phyloP scores from a whole-genome alignment of 2,888 invertebrate genomes.

The Dorcus parallelipipedus region DNA sequence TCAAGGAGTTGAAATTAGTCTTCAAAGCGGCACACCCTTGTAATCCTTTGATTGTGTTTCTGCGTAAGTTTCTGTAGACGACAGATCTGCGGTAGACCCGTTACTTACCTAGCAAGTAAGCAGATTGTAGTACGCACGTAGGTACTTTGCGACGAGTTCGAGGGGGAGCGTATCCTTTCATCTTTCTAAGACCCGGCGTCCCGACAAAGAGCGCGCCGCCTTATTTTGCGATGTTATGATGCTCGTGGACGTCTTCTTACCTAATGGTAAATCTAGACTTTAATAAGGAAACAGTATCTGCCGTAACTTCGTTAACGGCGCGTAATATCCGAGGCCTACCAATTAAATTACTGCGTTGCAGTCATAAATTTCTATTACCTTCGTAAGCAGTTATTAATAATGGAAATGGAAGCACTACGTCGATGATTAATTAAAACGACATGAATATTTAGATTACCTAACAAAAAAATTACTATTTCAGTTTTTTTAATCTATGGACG shows the following conservation, averaged over 20 bases:
- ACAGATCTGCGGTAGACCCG: constrained; percentile 36
- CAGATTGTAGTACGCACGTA: constrained; percentile 28
- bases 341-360: too few relatives aligned
- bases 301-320: background rate
- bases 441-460: too few relatives aligned
- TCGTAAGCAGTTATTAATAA: too few relatives aligned
- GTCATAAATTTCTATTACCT: too few relatives aligned
- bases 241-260: background rate
- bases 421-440: too few relatives aligned
- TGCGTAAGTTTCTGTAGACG: constrained; percentile 35
- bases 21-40: constrained; percentile 30
- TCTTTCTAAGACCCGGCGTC: constrained; percentile 20
- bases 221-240: constrained; percentile 1
- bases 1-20: constrained; percentile 28
- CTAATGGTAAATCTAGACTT: background rate
- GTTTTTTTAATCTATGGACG: too few relatives aligned
- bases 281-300: background rate
- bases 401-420: too few relatives aligned
- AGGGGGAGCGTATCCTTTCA: constrained; percentile 32
- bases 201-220: background rate
- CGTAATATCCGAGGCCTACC: too few relatives aligned
- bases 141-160: constrained; percentile 27
- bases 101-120: constrained; percentile 35
- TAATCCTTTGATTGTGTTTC: constrained; percentile 38
- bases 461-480: too few relatives aligned